phyloP scores from a whole-genome alignment of 2,888 invertebrate genomes.

The Gymnosoma rotundatum region DNA sequence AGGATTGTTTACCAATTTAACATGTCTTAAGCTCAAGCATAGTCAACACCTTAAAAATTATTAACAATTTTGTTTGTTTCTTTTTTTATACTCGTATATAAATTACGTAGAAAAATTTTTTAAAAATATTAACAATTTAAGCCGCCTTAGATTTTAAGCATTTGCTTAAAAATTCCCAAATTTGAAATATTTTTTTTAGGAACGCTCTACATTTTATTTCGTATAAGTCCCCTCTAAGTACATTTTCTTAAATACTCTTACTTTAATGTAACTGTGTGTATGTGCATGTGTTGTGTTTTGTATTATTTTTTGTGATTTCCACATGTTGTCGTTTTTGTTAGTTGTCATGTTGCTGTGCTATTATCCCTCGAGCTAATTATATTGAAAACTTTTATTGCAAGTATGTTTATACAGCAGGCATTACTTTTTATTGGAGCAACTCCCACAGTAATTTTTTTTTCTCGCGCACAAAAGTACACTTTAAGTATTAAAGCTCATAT shows the following conservation, averaged over 20 bases:
- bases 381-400: slow-evolving; percentile 76
- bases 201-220: too few relatives aligned
- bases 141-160: too few relatives aligned
- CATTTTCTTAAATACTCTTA: slow-evolving; percentile 17
- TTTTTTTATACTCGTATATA: too few relatives aligned
- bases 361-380: slow-evolving; percentile 77
- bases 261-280: not conserved
- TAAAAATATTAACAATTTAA: too few relatives aligned
- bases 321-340: slow-evolving; percentile 40
- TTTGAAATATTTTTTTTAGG: too few relatives aligned
- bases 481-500: not conserved
- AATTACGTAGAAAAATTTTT: too few relatives aligned
- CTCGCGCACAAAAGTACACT: not conserved
- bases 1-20: too few relatives aligned
- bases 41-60: too few relatives aligned
- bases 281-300: not conserved
- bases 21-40: too few relatives aligned
- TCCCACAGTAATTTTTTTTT: slow-evolving; percentile 31
- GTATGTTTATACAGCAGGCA: not conserved
- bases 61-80: too few relatives aligned
- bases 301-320: not conserved
- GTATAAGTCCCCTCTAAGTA: too few relatives aligned
- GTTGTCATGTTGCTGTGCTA: slow-evolving; percentile 54
- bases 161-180: too few relatives aligned
- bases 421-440: slow-evolving; percentile 49